These are phyloP conservation scores for Melanchra persicariae DNA, from an alignment of 2,888 invertebrate genomes.

Conservation along the genomic window DNA sequence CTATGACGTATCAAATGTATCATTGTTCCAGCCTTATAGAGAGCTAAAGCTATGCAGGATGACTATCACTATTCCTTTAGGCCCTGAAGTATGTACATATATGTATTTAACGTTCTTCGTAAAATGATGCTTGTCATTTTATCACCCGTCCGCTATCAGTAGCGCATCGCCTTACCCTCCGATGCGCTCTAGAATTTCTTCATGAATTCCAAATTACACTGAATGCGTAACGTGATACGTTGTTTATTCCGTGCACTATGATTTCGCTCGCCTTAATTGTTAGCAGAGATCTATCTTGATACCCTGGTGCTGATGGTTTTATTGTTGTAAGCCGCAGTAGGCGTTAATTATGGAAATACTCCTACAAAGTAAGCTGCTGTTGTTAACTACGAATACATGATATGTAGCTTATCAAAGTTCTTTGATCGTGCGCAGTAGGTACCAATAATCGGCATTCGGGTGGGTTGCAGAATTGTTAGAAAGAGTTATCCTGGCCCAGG, in stretches of 20 bases:
- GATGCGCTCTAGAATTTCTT: conserved; percentile 46
- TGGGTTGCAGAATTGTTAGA: too few species aligned
- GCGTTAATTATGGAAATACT: conserved; percentile 15
- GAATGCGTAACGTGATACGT: conserved; percentile 39
- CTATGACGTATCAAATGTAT: too few species aligned
- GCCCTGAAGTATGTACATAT: too few species aligned
- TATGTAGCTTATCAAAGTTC: too few species aligned
- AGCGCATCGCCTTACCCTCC: conserved; percentile 10
- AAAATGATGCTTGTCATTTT: not conserved
- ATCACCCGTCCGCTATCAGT: not conserved
- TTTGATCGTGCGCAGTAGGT: too few species aligned
- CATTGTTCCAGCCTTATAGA: too few species aligned
- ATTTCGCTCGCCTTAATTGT: conserved; percentile 44
- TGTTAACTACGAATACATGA: not conserved
- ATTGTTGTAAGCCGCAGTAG: conserved; percentile 25
- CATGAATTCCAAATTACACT: conserved; percentile 32
- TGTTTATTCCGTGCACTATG: conserved; percentile 40
- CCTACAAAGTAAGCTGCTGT: not conserved
- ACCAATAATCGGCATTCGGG: too few species aligned
- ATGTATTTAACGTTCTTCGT: too few species aligned
- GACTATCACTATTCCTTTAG: too few species aligned
- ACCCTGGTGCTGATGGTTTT: conserved; percentile 49
- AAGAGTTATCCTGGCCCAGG: too few species aligned
- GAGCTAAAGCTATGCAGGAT: too few species aligned
- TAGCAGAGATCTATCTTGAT: conserved; percentile 47